Percentiles rank a stretch among this genome's conserved stretches.
Evolutionary conservation across 2,797 vertebrate genomes (phyloP).

Genomic region (Phylloscopus collybita): DNA sequence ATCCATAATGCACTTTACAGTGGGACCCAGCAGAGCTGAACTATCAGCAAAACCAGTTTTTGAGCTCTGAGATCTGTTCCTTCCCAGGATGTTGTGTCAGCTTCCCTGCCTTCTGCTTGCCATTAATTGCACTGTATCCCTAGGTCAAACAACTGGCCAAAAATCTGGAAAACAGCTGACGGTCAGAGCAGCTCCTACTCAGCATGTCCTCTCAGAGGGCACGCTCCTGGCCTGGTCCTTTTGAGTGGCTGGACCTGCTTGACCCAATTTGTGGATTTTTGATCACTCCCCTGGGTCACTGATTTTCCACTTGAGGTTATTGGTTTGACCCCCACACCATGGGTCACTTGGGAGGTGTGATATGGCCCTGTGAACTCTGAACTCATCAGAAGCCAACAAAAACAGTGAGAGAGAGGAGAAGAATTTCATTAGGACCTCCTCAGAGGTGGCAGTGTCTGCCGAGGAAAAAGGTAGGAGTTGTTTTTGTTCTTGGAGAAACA

Average conservation of each 20-base stretch:
- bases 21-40: not conserved
- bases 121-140: slow-evolving; percentile 28
- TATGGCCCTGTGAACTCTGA: slow-evolving; percentile 67
- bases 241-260: slow-evolving; percentile 59
- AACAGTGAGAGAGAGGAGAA: slow-evolving; percentile 43
- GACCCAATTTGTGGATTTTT: slow-evolving; percentile 66
- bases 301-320: slow-evolving; percentile 69
- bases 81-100: slow-evolving; percentile 33
- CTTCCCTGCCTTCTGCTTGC: slow-evolving; percentile 52
- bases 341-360: slow-evolving; percentile 71
- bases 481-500: slow-evolving; percentile 54
- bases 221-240: slow-evolving; percentile 21
- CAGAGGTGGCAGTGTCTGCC: not conserved
- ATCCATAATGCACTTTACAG: not conserved
- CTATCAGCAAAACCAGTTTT: not conserved
- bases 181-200: not conserved
- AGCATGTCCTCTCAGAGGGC: slow-evolving; percentile 49
- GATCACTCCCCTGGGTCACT: slow-evolving; percentile 64
- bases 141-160: slow-evolving; percentile 55
- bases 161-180: slow-evolving; percentile 68
- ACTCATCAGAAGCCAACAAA: slow-evolving; percentile 65
- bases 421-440: slow-evolving; percentile 72
- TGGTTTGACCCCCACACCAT: slow-evolving; percentile 58
- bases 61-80: slow-evolving; percentile 11
- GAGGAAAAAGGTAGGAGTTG: not conserved